Conservation (phyloP, 2,113 vertebrate species). For the Murina feae region DNA sequence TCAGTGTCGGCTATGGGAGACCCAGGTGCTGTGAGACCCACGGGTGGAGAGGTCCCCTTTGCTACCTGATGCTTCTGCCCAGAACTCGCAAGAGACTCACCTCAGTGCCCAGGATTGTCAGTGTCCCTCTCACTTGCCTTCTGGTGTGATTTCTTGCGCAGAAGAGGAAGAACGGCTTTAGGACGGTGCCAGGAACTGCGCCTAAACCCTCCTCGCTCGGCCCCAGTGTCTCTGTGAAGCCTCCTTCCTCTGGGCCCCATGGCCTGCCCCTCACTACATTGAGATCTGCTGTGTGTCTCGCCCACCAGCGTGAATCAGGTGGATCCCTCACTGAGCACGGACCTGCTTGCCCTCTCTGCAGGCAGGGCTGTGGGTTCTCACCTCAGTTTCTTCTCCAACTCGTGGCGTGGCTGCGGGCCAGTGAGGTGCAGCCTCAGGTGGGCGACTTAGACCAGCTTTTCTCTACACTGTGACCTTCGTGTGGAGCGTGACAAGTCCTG, state of each 20-base stretch:
- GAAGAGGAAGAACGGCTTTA: not conserved
- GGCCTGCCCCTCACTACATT: accelerated
- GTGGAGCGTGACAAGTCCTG: not conserved
- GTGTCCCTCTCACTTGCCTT: not conserved
- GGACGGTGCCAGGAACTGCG: not conserved
- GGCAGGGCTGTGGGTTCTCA: not conserved
- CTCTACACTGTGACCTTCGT: not conserved
- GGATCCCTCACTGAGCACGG: not conserved
- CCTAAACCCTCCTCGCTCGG: not conserved
- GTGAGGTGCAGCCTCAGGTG: not conserved
- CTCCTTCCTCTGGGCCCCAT: not conserved
- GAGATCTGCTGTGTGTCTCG: not conserved
- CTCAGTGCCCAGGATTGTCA: too few species aligned
- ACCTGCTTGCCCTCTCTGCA: not conserved
- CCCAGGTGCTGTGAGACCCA: accelerated
- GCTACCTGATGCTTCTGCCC: accelerated
- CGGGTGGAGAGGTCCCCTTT: not conserved
- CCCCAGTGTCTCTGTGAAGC: not conserved
- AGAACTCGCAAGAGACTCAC: not conserved
- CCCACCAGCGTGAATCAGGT: not conserved
- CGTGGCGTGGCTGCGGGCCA: accelerated
- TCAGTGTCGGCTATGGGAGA: not conserved
- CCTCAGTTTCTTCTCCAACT: not conserved
- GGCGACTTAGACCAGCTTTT: not conserved
- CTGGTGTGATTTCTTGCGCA: not conserved